phyloP scores from a whole-genome alignment of 2,797 vertebrate genomes.

The Xiphophorus birchmanni region DNA sequence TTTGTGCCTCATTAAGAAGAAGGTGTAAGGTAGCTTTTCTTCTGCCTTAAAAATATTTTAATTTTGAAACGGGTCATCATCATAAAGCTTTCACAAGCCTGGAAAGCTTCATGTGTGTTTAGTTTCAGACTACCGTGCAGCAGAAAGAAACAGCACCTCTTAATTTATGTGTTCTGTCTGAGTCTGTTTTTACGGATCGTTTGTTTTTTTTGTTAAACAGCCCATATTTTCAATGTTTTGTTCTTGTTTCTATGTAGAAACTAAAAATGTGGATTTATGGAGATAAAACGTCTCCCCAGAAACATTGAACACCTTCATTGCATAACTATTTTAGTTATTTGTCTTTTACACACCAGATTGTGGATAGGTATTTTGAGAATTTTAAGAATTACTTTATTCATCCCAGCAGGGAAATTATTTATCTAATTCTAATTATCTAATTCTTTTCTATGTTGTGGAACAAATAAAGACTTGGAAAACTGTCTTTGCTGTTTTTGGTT shows the following conservation, averaged over 20 bases:
- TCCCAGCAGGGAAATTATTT: too few relatives aligned
- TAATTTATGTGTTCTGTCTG: neutral
- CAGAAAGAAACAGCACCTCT: neutral
- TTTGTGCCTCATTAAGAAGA: neutral
- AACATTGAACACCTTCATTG: neutral
- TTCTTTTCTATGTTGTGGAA: neutral
- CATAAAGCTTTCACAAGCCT: neutral
- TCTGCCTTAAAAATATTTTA: neutral
- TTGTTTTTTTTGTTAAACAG: neutral
- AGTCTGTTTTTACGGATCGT: neutral
- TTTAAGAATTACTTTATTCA: too few relatives aligned
- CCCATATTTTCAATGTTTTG: neutral
- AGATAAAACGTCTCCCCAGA: neutral
- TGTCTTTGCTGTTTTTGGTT: neutral
- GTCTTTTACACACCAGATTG: neutral
- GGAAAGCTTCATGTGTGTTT: neutral
- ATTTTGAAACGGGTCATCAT: neutral
- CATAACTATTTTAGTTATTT: neutral
- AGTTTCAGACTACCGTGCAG: neutral
- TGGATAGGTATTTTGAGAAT: neutral
- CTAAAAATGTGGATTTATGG: neutral
- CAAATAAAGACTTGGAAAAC: neutral
- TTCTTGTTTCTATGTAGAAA: neutral
- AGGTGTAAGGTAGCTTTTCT: neutral
- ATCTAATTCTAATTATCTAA: too few relatives aligned